Conservation (phyloP, 2,888 invertebrate genomes). For the Argyresthia goedartella region DNA sequence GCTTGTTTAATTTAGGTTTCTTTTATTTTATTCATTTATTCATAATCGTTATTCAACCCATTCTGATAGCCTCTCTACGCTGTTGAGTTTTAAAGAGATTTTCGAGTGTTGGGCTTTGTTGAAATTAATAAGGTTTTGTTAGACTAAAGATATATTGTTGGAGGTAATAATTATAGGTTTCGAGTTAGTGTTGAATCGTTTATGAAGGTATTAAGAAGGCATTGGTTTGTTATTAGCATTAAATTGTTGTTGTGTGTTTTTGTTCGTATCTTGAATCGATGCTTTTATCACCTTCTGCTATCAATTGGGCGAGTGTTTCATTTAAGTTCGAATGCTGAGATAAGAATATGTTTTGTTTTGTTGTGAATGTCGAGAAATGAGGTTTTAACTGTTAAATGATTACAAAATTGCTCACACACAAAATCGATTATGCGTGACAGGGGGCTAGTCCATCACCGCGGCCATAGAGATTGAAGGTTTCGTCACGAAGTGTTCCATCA, state of each 20-base stretch:
- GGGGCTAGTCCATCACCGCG: too few species aligned
- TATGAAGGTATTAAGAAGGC: background rate
- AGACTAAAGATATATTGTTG: background rate
- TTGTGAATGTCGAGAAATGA: too few species aligned
- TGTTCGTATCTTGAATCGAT: background rate
- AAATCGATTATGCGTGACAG: too few species aligned
- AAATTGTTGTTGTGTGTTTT: background rate
- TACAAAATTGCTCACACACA: too few species aligned
- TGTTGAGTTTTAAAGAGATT: background rate
- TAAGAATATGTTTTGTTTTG: background rate
- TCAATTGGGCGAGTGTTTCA: background rate
- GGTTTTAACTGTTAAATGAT: too few species aligned
- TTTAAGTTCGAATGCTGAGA: background rate
- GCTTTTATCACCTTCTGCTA: background rate
- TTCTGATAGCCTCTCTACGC: background rate
- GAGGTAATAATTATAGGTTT: constrained; percentile 2
- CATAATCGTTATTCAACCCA: constrained; percentile 1
- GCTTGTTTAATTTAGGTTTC: constrained; percentile 23
- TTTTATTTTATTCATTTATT: constrained; percentile 7
- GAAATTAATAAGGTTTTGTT: constrained; percentile 1
- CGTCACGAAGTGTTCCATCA: too few species aligned
- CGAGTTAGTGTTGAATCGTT: constrained; percentile 3
- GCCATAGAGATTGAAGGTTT: too few species aligned
- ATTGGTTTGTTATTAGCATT: background rate
- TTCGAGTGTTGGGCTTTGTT: background rate